These are phyloP conservation scores for Dolichotis patagonum DNA, from an alignment of 2,113 vertebrate species.

Conservation along the genomic window DNA sequence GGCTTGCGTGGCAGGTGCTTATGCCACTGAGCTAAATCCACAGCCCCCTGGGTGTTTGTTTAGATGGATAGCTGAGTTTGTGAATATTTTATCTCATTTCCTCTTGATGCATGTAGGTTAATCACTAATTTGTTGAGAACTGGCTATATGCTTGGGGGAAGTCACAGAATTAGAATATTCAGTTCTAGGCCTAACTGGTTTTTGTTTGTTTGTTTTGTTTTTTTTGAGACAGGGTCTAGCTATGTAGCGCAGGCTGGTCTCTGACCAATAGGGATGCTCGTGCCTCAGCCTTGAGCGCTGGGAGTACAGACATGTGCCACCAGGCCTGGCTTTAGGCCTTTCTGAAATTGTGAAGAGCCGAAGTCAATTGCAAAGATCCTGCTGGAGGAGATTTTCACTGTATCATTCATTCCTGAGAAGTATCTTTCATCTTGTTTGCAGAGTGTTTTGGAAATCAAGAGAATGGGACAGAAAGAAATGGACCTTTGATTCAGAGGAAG, in stretches of 20 bases:
- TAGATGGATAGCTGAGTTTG: background rate
- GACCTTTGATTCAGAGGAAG: background rate
- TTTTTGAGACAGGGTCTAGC: background rate
- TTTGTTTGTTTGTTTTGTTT: background rate
- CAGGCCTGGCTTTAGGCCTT: background rate
- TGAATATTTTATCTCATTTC: conserved; percentile 16
- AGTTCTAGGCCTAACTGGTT: background rate
- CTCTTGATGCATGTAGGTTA: background rate
- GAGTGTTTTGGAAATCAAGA: conserved; percentile 66
- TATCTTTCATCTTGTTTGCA: conserved; percentile 64
- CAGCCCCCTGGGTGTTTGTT: no score
- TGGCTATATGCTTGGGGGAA: background rate
- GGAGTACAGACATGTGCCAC: background rate
- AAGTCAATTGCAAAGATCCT: background rate
- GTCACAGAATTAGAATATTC: background rate
- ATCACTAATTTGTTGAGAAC: background rate
- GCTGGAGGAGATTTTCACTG: background rate
- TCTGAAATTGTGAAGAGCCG: background rate
- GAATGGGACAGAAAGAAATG: background rate
- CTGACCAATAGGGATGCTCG: background rate
- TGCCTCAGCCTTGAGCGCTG: background rate
- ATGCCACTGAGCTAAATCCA: no score
- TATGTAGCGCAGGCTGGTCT: background rate
- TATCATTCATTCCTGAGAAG: background rate
- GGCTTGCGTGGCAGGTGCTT: no score